phyloP scores from a whole-genome alignment of 2,797 vertebrate species.

The Halcyon chelicuti region DNA sequence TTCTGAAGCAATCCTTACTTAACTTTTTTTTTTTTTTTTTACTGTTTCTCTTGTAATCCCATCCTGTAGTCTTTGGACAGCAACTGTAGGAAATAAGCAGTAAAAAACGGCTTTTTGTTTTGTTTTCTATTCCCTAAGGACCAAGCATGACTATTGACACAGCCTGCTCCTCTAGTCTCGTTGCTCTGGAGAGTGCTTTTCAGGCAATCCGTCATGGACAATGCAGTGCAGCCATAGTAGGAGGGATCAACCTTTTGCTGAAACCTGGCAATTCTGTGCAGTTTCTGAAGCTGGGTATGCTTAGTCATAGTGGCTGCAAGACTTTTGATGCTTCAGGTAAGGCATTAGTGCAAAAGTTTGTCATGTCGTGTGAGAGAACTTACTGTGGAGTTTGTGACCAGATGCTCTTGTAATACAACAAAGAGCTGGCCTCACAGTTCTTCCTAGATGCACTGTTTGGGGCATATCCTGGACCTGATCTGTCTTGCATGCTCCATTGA shows the following conservation, averaged over 20 bases:
- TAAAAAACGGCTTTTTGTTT: neutral
- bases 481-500: neutral
- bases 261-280: slow-evolving; percentile 97
- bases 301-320: slow-evolving; percentile 93
- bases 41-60: neutral
- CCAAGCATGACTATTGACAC: slow-evolving; percentile 94
- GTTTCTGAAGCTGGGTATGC: slow-evolving; percentile 97
- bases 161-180: slow-evolving; percentile 94
- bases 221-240: slow-evolving; percentile 90
- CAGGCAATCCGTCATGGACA: slow-evolving; percentile 87
- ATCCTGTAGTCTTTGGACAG: neutral
- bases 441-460: neutral
- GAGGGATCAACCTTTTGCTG: slow-evolving; percentile 91
- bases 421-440: neutral
- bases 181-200: slow-evolving; percentile 91
- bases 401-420: neutral
- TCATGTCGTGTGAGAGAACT: neutral
- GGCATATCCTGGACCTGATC: neutral
- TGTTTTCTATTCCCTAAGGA: slow-evolving; percentile 76
- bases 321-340: slow-evolving; percentile 91
- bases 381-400: neutral
- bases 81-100: neutral
- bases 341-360: neutral
- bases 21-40: neutral
- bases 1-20: neutral